Percentiles rank a stretch among this genome's conserved stretches.
phyloP scores from a whole-genome alignment of 2,113 vertebrate species.

The Boulengeromyrus knoepffleri region DNA sequence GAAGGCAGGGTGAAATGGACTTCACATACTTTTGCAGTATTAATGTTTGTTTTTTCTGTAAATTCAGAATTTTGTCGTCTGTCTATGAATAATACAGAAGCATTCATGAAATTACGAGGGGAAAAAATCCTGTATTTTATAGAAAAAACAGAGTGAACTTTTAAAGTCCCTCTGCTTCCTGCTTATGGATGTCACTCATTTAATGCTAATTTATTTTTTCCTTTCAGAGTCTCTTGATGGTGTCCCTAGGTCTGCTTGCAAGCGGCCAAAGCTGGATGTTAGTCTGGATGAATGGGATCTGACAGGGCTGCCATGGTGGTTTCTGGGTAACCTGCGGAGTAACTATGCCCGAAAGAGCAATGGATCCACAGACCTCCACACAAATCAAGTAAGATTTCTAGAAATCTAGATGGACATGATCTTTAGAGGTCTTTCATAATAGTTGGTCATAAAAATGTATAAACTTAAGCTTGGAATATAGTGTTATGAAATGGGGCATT shows the following conservation, averaged over 20 bases:
- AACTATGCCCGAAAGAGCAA: conserved; percentile 84
- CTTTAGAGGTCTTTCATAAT: neutral
- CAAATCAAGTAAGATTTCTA: conserved; percentile 80
- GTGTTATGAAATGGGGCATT: neutral
- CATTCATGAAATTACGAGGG: neutral
- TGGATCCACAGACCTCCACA: conserved; percentile 90
- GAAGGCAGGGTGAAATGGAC: neutral
- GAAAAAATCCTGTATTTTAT: neutral
- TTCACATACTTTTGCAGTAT: neutral
- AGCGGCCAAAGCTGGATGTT: conserved; percentile 79
- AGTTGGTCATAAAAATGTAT: neutral
- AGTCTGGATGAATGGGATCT: conserved; percentile 90
- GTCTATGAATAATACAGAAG: neutral
- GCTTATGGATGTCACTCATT: neutral
- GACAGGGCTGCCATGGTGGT: conserved; percentile 96
- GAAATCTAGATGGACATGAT: neutral
- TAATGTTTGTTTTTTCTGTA: neutral
- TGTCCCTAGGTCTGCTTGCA: conserved; percentile 62
- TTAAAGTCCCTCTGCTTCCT: neutral
- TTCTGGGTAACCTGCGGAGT: conserved; percentile 88
- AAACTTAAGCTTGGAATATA: neutral
- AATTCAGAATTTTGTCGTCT: neutral
- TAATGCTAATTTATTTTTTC: neutral
- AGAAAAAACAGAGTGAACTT: neutral
- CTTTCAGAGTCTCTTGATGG: conserved; percentile 61